Evolutionary conservation across 2,113 vertebrate species (phyloP).

Genomic region (Oenanthe oenanthe): DNA sequence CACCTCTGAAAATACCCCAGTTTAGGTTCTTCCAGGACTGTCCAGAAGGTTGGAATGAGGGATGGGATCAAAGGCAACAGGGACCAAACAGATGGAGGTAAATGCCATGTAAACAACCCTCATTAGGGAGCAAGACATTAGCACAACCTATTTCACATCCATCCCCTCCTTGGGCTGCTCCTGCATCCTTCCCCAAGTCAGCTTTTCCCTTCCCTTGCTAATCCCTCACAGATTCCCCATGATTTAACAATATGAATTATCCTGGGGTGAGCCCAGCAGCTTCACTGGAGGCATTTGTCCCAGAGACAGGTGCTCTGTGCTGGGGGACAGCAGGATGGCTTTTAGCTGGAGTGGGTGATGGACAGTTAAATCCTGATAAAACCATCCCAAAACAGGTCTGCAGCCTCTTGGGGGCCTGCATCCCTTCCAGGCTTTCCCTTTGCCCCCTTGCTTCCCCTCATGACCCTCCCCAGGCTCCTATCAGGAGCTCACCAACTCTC

Average conservation of each 20-base stretch:
- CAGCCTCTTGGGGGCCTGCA: not conserved
- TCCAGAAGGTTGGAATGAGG: slow-evolving; percentile 28
- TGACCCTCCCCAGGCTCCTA: not conserved
- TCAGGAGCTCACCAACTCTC: not conserved
- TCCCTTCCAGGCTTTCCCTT: not conserved
- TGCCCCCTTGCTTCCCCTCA: not conserved
- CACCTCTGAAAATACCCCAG: slow-evolving; percentile 53
- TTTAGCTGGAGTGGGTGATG: not conserved
- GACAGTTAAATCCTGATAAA: not conserved
- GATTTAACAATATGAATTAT: not conserved
- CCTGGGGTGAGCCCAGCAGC: not conserved
- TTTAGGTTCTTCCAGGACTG: slow-evolving; percentile 38
- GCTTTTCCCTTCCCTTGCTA: not conserved
- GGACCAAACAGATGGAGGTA: not conserved
- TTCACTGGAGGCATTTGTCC: not conserved
- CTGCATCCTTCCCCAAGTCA: not conserved
- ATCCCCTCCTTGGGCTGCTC: not conserved
- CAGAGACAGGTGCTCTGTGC: not conserved
- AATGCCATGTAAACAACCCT: not conserved
- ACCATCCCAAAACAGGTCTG: not conserved
- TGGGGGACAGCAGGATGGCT: not conserved
- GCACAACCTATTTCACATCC: not conserved
- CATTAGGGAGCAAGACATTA: not conserved
- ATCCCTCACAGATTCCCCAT: not conserved
- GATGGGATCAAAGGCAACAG: not conserved